Evolutionary conservation across 2,888 invertebrate species (phyloP), one percentile per base, ranked within the genome.

Genomic region (Tortrix viridana): DNA sequence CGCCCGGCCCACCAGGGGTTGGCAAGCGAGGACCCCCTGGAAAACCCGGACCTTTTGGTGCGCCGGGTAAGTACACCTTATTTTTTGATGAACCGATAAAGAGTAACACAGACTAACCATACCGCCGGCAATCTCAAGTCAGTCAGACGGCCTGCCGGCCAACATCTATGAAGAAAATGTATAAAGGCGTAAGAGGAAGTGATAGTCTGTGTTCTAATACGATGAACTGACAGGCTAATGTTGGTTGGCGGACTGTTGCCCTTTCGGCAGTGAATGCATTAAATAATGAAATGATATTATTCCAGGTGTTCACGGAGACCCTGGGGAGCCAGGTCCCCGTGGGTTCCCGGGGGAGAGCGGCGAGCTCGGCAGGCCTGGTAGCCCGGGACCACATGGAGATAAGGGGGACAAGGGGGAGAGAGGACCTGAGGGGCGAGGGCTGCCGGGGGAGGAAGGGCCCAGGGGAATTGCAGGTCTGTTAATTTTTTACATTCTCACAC

Each of bases 261-360:
- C n/a, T n/a, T n/a, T n/a, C n/a, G n/a, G n/a, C n/a, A n/a, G n/a
- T n/a, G n/a, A n/a, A n/a, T n/a, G n/a, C n/a, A n/a, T n/a, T n/a
- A n/a, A n/a, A 22, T 22, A 3, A 3, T 22, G 22, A 3, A 4
- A 22, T 12, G 14, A n/a, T 16, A 41, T n/a, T 41, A 41, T 41
- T 1, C 2, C 37, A 88, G 97, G 96, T 60, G 81, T 88, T 66
- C 93, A 94, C 70, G 96, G 96, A 55, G 88, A 93, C 14, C 93
- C 94, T 72, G 96, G 96, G 65, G 91, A 93, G n/a, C 85, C 89
- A 82, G 96, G 95, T 12, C 81, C 79, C 46, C 91, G 93, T 73
- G 97, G 97, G 16, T 95, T 95, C 66, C 94, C 95, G 43, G 97
- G 97, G 1, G 92, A 94, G 67, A 92, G 94, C 4, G 97, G 97